Evolutionary conservation across 92 coral and sea anemone genomes (phyloP).

Genomic region (Zoanthus solanderi): DNA sequence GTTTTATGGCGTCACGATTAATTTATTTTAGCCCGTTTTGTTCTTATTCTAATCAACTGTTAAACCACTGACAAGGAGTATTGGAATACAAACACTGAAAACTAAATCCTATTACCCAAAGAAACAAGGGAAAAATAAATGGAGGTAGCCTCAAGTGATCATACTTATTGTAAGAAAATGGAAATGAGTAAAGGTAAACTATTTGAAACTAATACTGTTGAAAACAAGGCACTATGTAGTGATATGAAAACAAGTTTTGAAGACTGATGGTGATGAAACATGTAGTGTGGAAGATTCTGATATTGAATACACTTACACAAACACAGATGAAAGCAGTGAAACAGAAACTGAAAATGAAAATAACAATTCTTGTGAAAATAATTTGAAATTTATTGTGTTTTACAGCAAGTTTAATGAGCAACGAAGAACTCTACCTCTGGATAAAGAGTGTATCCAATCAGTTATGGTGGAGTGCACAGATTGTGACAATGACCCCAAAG

Average conservation of each 20-base stretch:
- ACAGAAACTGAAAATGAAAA: slow-evolving; percentile 2
- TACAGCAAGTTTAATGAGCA: slow-evolving; percentile 1
- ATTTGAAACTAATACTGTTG: slow-evolving; percentile 2
- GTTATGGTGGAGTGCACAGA: no score
- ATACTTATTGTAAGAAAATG: slow-evolving; percentile 10
- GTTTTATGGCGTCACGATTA: neutral
- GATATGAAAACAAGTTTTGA: neutral
- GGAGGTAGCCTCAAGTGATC: slow-evolving; percentile 22
- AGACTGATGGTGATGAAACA: neutral
- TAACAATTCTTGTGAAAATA: neutral
- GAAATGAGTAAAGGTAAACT: slow-evolving; percentile 17
- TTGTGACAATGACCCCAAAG: no score
- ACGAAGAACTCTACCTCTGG: no score
- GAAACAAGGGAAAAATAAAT: neutral
- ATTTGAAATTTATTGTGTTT: neutral
- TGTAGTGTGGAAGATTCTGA: neutral
- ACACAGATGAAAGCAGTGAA: slow-evolving; percentile 9
- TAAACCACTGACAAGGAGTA: neutral
- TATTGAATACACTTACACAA: neutral
- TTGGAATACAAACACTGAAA: slow-evolving; percentile 1
- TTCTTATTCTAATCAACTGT: neutral
- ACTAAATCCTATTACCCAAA: neutral
- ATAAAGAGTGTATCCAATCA: no score
- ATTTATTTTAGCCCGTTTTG: neutral
- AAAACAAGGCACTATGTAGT: slow-evolving; percentile 4